Conservation (phyloP, 2,797 vertebrate genomes). For the Cossypha niveicapilla region DNA sequence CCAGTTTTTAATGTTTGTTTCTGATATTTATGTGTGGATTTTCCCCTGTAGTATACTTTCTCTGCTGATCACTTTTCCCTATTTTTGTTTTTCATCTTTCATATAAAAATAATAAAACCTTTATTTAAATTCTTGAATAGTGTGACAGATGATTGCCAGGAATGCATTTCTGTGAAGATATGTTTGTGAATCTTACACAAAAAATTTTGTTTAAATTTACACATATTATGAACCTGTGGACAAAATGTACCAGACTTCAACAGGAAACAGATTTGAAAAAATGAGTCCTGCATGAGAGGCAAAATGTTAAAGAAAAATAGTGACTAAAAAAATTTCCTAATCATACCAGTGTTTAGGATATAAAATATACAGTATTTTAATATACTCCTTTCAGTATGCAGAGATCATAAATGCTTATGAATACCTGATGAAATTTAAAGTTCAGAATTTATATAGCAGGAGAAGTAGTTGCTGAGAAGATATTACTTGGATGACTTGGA, state of each 20-base stretch:
- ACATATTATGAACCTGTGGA: background rate
- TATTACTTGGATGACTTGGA: background rate
- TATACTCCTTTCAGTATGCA: background rate
- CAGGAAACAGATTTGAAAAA: background rate
- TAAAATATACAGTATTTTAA: background rate
- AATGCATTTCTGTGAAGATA: background rate
- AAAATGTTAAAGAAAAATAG: background rate
- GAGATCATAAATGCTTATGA: background rate
- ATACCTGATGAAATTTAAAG: background rate
- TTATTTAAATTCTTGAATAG: background rate
- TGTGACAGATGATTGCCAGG: background rate
- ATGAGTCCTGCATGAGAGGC: background rate
- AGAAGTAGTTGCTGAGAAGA: background rate
- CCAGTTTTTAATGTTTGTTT: background rate
- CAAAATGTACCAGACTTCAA: background rate
- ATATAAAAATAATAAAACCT: background rate
- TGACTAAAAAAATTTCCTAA: background rate
- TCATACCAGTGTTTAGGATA: background rate
- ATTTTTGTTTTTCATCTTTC: background rate
- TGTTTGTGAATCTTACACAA: background rate
- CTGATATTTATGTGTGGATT: background rate
- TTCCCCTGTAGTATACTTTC: background rate
- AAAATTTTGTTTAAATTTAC: background rate
- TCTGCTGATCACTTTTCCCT: background rate
- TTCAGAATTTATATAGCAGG: background rate